phyloP scores from a whole-genome alignment of 2,888 invertebrate species.

The Caenorhabditis becei region DNA sequence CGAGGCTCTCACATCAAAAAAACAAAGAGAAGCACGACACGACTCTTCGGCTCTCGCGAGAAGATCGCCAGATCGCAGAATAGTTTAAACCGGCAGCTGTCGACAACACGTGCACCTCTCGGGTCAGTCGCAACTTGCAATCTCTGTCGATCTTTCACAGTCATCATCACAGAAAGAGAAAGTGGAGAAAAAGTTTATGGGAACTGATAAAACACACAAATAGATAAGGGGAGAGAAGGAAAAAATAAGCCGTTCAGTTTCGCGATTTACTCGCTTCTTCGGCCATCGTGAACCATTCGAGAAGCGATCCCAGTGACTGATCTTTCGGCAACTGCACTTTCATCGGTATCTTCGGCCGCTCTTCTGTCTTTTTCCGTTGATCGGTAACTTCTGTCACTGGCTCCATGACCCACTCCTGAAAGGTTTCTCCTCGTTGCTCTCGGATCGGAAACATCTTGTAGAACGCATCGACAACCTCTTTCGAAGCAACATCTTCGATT shows the following conservation, averaged over 20 bases:
- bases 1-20: background rate
- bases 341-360: too few relatives aligned
- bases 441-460: constrained; percentile 24
- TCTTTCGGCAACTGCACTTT: constrained; percentile 36
- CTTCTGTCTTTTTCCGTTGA: too few relatives aligned
- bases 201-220: constrained; percentile 12
- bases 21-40: constrained; percentile 15
- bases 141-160: background rate
- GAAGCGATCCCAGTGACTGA: constrained; percentile 44
- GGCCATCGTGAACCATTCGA: constrained; percentile 50
- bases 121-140: constrained; percentile 41
- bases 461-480: constrained; percentile 25
- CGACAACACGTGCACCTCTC: constrained; percentile 49
- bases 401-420: constrained; percentile 55
- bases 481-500: constrained; percentile 42
- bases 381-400: constrained; percentile 28
- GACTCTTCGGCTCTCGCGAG: constrained; percentile 3
- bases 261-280: constrained; percentile 25
- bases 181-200: constrained; percentile 32
- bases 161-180: constrained; percentile 4
- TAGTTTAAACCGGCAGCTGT: constrained; percentile 49
- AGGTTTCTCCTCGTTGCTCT: constrained; percentile 8
- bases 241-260: background rate
- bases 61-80: constrained; percentile 16
- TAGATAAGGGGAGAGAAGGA: background rate